Evolutionary conservation across 2,113 vertebrate species (phyloP), one percentile per base, ranked within the genome.

Genomic region (Sapajus apella): DNA sequence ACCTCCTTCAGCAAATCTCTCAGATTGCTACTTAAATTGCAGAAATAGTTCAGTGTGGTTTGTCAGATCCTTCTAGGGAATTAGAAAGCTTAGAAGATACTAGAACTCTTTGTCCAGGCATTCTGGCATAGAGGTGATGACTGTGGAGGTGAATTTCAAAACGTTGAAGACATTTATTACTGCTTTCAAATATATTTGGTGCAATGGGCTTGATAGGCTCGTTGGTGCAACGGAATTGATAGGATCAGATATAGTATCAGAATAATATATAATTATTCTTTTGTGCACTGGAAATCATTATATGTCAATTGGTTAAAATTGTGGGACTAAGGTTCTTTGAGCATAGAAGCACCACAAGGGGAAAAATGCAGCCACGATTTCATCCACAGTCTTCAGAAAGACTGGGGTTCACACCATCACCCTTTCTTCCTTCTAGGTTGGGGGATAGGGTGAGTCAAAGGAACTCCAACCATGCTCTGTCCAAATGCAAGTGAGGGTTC

Each of bases 361-460:
- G 14, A 58, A 94, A 94, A 14, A 47, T 52, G 35, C 58, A 11
- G 11, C 77, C 9, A 64, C 27, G 35, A 52, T 75, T 89, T 91
- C 23, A 40, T 11, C 11, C 9, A 32, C 2, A 32, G n/a, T 72
- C 9, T 77, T 93, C 83, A 82, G 27, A 73, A 92, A 96, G 97
- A 90, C 87, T 8, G 32, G 90, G 82, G 81, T 97, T 95, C 94
- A 93, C 32, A 81, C 94, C 83, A 89, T 94, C 95, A 96, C 32
- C 89, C 94, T 66, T 21, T 97, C 93, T 96, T 96, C 96, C 77
- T 75, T 94, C 37, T 79, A 81, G 52, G 64, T 93, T 72, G 73
- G 91, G 27, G 83, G 77, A 76, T 56, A 43, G 77, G 83, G 77
- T 85, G 95, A 96, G 16, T 43, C 91, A 96, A 52, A 52, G 52